Base-by-base conservation (phyloP, 2,113 vertebrate species). In the Sinocyclocheilus grahami region DNA sequence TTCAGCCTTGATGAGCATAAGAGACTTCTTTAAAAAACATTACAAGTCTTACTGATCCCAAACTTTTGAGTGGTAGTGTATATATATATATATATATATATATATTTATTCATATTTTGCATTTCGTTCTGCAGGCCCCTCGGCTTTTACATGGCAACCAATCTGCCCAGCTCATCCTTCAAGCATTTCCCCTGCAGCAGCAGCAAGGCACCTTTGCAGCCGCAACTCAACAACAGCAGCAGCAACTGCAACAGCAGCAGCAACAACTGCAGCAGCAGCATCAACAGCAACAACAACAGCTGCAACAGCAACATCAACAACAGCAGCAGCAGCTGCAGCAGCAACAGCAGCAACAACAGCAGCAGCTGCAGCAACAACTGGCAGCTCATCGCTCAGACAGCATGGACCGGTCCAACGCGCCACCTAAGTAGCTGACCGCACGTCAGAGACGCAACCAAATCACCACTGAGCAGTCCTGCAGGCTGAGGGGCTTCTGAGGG, bases 111-210 rank as follows among this genome's bases (percentile, higher is more conserved):
- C 27, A 27, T 27, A 30, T 33, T 33, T 37, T 37, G 37, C 9
- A 11, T 11, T 48, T 48, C 13, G 12, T 18, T 6, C 91, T 72
- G 62, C 89, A 98, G 98, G 96, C 96, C 87, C 95, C 97, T 87
- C 95, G 96, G 80, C 94, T 99, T 91, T 96, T 98, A 77, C 97
- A 97, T 4, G 96, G 97, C 88, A 98, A 96, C 90, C 97, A 98
- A 92, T 97, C 97, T 0, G 89, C 97, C 78, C 97, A 98, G 93
- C 93, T 99, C 78, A 98, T 99, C 91, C 96, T 99, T 79, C 98
- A 98, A 91, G 96, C 97, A 24, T 99, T 98, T 91, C 97, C 98
- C 85, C 92, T 98, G 85, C 98, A 95, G 86, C 95, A 95, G 86
- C 95, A 98, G 89, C 97, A 98, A 92, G 95, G 96, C 85, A 90